Conservation (phyloP, 2,888 invertebrate species). For the Machimus atricapillus region DNA sequence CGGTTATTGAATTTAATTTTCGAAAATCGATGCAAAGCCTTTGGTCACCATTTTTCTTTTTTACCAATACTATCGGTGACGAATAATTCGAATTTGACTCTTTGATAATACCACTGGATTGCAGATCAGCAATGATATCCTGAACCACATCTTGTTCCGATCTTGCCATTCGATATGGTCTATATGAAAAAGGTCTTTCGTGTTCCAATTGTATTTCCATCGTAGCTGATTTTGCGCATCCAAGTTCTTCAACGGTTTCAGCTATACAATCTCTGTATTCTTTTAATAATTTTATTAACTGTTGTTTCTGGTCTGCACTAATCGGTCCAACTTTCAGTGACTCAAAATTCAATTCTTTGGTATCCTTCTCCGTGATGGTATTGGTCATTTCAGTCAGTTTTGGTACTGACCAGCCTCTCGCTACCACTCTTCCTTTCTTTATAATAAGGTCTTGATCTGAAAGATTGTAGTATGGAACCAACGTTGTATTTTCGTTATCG, state of each 20-base stretch:
- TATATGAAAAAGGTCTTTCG: not conserved
- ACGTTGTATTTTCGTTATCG: not conserved
- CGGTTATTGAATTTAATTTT: not conserved
- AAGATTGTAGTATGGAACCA: not conserved
- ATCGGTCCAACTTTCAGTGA: not conserved
- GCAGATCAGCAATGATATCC: not conserved
- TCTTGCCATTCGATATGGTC: not conserved
- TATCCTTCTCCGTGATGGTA: not conserved
- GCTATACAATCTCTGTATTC: constrained; percentile 14
- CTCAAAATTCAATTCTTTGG: not conserved
- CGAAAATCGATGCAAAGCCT: not conserved
- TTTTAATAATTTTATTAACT: not conserved
- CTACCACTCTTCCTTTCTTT: not conserved
- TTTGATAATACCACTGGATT: not conserved
- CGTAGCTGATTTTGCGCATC: not conserved
- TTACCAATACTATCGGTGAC: not conserved
- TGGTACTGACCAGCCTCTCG: not conserved
- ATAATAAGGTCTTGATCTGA: not conserved
- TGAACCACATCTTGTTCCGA: not conserved
- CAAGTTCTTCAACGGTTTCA: constrained; percentile 4
- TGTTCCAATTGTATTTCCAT: constrained; percentile 50
- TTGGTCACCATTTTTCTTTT: not conserved
- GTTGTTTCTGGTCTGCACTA: not conserved
- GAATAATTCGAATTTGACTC: not conserved
- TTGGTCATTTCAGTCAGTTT: not conserved